These are phyloP conservation scores for Limonius californicus DNA, from an alignment of 1,140 invertebrate species.

Conservation along the genomic window DNA sequence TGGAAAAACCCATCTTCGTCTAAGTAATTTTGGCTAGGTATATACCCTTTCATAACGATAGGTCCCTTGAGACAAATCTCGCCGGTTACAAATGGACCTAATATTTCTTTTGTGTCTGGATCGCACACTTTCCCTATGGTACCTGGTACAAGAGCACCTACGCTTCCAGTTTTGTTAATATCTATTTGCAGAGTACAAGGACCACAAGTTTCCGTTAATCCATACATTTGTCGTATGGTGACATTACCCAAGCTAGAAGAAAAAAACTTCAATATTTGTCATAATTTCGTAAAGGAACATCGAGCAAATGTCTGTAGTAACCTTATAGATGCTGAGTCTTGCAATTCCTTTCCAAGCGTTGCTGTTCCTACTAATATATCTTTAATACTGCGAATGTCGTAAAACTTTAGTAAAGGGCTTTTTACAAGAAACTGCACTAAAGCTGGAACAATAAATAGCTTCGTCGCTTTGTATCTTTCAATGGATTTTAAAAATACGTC, in stretches of 20 bases:
- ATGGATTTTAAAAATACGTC: neutral
- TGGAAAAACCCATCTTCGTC: slow-evolving; percentile 67
- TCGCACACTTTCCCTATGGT: too few relatives aligned
- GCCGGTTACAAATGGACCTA: slow-evolving; percentile 57
- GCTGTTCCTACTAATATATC: slow-evolving; percentile 61
- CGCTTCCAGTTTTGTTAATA: slow-evolving; percentile 33
- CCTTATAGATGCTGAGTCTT: slow-evolving; percentile 23
- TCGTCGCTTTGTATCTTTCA: neutral
- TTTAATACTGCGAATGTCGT: neutral
- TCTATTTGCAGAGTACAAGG: slow-evolving; percentile 59
- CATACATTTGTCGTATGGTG: slow-evolving; percentile 33
- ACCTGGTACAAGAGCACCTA: slow-evolving; percentile 7
- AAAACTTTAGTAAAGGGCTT: neutral
- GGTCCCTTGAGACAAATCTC: slow-evolving; percentile 65
- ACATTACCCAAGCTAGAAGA: too few relatives aligned
- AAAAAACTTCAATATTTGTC: too few relatives aligned
- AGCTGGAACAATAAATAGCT: neutral
- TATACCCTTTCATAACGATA: slow-evolving; percentile 60
- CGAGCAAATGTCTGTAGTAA: neutral
- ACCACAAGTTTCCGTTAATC: slow-evolving; percentile 50
- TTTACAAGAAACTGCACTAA: neutral
- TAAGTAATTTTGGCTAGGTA: slow-evolving; percentile 60
- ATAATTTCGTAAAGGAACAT: too few relatives aligned
- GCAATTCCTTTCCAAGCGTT: slow-evolving; percentile 54
- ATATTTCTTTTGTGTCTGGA: too few relatives aligned